phyloP scores from a whole-genome alignment of 2,797 vertebrate species.

The Zonotrichia albicollis region DNA sequence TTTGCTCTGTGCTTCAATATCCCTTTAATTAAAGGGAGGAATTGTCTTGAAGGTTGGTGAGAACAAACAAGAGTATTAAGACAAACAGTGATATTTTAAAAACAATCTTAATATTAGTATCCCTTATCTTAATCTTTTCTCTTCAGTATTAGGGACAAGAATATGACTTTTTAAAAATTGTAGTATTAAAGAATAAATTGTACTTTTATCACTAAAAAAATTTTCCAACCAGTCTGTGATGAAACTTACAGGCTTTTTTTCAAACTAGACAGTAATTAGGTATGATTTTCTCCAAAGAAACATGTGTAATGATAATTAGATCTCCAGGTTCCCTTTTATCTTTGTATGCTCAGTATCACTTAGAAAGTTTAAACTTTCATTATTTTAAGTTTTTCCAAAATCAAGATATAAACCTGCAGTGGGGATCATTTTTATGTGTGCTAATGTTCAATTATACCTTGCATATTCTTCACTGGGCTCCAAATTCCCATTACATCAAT shows the following conservation, averaged over 20 bases:
- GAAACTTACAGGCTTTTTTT: background rate
- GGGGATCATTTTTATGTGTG: background rate
- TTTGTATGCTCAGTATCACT: background rate
- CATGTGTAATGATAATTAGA: background rate
- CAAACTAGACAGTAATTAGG: background rate
- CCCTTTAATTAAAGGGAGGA: background rate
- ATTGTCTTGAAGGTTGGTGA: background rate
- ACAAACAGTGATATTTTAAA: background rate
- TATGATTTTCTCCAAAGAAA: background rate
- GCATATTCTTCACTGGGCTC: background rate
- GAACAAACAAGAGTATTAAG: background rate
- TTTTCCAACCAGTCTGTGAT: background rate
- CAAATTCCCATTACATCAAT: background rate
- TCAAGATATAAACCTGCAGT: background rate
- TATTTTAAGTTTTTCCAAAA: background rate
- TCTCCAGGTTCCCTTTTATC: background rate
- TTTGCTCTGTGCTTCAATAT: background rate
- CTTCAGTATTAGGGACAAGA: background rate
- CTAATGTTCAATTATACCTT: background rate
- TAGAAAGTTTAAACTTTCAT: background rate
- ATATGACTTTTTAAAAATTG: background rate
- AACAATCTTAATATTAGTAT: background rate
- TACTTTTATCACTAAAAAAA: background rate
- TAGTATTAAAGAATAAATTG: background rate
- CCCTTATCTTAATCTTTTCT: background rate